Evolutionary conservation across 2,888 invertebrate genomes (phyloP).

Genomic region (Anaspis maculata): DNA sequence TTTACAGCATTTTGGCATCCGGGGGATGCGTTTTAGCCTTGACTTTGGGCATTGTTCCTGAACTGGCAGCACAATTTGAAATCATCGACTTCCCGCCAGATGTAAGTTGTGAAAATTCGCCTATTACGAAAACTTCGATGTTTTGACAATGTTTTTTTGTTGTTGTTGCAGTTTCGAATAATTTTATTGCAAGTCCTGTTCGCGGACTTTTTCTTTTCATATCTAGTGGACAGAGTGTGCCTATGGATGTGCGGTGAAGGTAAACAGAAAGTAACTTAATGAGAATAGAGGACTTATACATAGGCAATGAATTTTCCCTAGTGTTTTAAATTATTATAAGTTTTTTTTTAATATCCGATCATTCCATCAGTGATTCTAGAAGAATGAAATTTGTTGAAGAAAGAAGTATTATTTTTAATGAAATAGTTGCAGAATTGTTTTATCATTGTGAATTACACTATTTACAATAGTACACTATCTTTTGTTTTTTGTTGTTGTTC

Average conservation of each 20-base stretch:
- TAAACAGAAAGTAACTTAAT: conserved; percentile 37
- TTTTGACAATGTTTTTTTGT: neutral
- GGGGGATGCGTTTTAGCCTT: conserved; percentile 75
- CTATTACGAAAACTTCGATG: no score
- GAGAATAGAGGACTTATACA: no score
- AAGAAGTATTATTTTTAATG: no score
- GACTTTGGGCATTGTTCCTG: conserved; percentile 77
- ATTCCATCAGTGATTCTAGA: no score
- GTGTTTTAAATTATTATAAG: no score
- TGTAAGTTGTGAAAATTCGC: conserved; percentile 60
- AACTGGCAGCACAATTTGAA: conserved; percentile 84
- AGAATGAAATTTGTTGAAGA: no score
- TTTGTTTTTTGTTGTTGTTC: conserved; percentile 10
- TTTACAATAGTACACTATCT: conserved; percentile 4
- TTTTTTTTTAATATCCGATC: no score
- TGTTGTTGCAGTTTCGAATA: conserved; percentile 74
- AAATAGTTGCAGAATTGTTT: no score
- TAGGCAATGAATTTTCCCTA: conserved; percentile 4
- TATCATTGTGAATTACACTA: no score
- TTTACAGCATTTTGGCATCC: conserved; percentile 84
- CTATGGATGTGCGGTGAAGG: conserved; percentile 83
- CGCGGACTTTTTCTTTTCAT: conserved; percentile 81
- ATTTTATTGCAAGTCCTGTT: conserved; percentile 75
- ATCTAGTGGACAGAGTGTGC: conserved; percentile 74
- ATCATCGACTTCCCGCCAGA: conserved; percentile 89